phyloP scores from a whole-genome alignment of 2,113 vertebrate species.

The Eonycteris spelaea region DNA sequence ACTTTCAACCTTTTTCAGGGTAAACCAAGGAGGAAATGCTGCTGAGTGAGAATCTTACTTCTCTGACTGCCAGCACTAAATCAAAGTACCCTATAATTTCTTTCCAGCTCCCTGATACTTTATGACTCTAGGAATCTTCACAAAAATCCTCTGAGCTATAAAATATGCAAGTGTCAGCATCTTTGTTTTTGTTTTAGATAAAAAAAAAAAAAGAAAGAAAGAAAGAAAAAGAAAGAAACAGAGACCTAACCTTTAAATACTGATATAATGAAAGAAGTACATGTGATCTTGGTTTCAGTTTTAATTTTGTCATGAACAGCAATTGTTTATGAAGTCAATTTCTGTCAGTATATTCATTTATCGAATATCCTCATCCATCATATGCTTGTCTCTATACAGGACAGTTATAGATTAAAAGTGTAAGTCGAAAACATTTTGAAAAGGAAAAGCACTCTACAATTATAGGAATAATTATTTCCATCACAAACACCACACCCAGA shows the following conservation, averaged over 20 bases:
- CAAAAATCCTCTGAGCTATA: not conserved
- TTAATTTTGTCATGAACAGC: slow-evolving; percentile 11
- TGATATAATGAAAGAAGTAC: not conserved
- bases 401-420: slow-evolving; percentile 6
- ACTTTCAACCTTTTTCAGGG: not conserved
- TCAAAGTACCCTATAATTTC: not conserved
- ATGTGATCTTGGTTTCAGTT: not conserved
- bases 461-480: slow-evolving; percentile 49
- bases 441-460: not conserved
- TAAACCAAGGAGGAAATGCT: not conserved
- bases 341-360: not conserved
- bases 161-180: not conserved
- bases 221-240: not conserved
- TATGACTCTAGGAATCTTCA: not conserved
- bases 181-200: not conserved
- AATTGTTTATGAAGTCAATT: not conserved
- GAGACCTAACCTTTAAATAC: not conserved
- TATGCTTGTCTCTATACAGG: not conserved
- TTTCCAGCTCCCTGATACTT: not conserved
- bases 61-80: not conserved
- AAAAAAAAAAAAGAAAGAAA: no score
- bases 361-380: not conserved
- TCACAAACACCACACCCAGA: slow-evolving; percentile 43
- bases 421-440: slow-evolving; percentile 30
- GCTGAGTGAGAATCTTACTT: not conserved